Base-by-base conservation (phyloP, 2,888 invertebrate genomes). In the Metallyticus violacea region DNA sequence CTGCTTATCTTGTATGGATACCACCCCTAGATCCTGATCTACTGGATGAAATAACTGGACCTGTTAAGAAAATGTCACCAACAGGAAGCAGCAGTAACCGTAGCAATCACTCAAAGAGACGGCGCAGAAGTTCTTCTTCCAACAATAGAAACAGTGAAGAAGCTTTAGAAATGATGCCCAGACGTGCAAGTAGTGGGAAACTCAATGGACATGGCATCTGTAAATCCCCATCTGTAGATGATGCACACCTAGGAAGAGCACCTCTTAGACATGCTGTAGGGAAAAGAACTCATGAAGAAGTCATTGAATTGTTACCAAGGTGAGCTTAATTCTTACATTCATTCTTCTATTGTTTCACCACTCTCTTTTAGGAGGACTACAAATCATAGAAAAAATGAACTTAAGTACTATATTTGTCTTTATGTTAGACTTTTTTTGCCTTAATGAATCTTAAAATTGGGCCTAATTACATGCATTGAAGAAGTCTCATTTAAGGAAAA, bases 1-100 rank as follows among this genome's bases (percentile, higher is more conserved):
- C 97, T 0, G 97, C 97, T 0, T 97, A 97, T 91, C 92, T 97
- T 81, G 96, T 97, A 0, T 97, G 97, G 97, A 97, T 97, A 89
- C 97, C 97, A 6, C 97, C 97, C 0, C 90, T 90, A 79, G 79
- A 62, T 6, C 40, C 15, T 15, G 40, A 62, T 15, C 40, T 62
- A 26, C 79, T 86, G 82, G 86, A 82, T 79, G 25, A 28, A 79
- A 62, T 62, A 9, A 62, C 40, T 62, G 40, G 40, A 3, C 40
- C 40, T 15, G 40, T 15, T 15, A 62, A 62, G 2, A 7, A 9
- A 15, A 15, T 22, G 9, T n/a, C n/a, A n/a, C 40, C 40, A 15
- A 15, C 40, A 62, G 40, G 22, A 62, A 15, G 40, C 40, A 62
- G 40, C 40, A 62, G 40, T 15, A 62, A 62, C 15, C 40, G 40